Base-by-base conservation (phyloP, 2,888 invertebrate genomes). In the Drosophila fulvimacula region DNA sequence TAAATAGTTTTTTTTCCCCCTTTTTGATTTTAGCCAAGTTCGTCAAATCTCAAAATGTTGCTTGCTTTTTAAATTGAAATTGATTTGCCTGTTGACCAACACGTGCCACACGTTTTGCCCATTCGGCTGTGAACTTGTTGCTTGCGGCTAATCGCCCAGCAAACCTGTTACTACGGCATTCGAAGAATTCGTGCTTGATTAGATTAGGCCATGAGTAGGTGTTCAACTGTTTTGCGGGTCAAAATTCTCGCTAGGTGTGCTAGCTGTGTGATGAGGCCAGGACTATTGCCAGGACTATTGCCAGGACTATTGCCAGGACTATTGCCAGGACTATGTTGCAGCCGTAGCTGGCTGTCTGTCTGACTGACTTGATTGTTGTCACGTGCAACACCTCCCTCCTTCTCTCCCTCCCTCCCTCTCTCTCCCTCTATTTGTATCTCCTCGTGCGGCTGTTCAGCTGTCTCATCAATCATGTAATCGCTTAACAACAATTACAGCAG, bases 381-480 rank as follows among this genome's bases (percentile, higher is more conserved):
- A 81, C 87, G 78, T 83, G 9, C 9, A 30, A 5, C n/a, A n/a
- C 5, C 48, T 62, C 15, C 19, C 15, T 24, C 10, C 39, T 17
- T 6, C 42, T 15, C 15, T 11, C 19, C 17, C 3, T 38, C 38
- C 17, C 21, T 39, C 48, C 17, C 24, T 19, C 10, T 36, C 13
- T 10, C 44, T n/a, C 13, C 10, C n/a, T 19, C 3, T 27, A 6
- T n/a, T 11, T 5, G 9, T 9, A 5, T 19, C 3, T 17, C 5
- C 7, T 15, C 13, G 3, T n/a, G 6, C 27, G 5, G 19, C 17
- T 34, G 19, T 34, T n/a, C 41, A 69, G 57, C 73, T 68, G 53
- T 21, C 64, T 52, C 86, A 80, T 82, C 83, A 88, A 80, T 82
- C 88, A 69, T 76, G 73, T 68, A 82, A 88, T 85, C 76, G 79